Base-by-base conservation (phyloP, 2,888 invertebrate species). In the Phoronis australis region DNA sequence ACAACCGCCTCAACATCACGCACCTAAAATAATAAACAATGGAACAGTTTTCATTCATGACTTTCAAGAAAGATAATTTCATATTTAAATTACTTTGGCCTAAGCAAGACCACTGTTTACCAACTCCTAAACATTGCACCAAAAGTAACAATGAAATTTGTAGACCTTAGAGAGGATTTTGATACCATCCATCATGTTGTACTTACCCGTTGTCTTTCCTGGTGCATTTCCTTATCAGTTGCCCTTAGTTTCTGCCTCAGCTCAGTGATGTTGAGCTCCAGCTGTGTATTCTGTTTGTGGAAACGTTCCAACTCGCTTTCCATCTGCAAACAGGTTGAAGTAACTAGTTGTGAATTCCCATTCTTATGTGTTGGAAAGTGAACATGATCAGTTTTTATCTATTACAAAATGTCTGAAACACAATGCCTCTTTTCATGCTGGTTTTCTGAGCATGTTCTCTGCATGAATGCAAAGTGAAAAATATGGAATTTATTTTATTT, bases 271-370 rank as follows among this genome's bases (percentile, higher is more conserved):
- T 88, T 87, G 51, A 89, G 79, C 69, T 90, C 88, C 59, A 85
- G 80, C 54, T 79, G 81, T 4, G 82, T 80, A 69, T 87, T 88
- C 65, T 83, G 83, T 72, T 87, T 87, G 72, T 89, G 85, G 54
- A 90, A 82, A 62, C 83, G 84, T 69, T 88, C 86, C 67, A 91
- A 76, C 62, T 91, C 90, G 39, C 83, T 83, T 73, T 92, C 90
- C 87, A 92, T 86, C 76, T 80, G 58, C 15, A 52, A 54, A 41
- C 12, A 37, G 18, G 26, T 31, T 12, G 15, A 31, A 31, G 15
- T 15, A 31, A 31, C 9, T 31, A 12, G 31, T 15, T 12, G 15
- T 31, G 31, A 31, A 31, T 31, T 12, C 31, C 15, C 15, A n/a
- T n/a, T n/a, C n/a, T n/a, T n/a, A n/a, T n/a, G n/a, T n/a, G n/a